These are phyloP conservation scores for Drosophila sp. DNA, from an alignment of 1,140 invertebrate genomes.

Conservation along the genomic window DNA sequence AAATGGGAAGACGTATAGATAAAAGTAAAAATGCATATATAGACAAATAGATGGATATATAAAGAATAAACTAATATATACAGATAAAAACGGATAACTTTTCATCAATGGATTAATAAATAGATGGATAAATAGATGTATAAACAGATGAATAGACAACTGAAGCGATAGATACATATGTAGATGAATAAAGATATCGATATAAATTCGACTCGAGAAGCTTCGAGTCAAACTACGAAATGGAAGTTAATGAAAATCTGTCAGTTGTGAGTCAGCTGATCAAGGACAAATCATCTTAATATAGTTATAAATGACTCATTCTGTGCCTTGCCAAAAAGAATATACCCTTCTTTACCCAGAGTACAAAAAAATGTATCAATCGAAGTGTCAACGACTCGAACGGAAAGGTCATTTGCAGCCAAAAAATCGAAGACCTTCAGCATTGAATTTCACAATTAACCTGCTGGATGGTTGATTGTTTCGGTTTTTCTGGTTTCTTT, in stretches of 20 bases:
- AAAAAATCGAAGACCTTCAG: conserved; percentile 52
- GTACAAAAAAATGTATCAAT: conserved; percentile 8
- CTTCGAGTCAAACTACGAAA: no score
- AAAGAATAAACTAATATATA: no score
- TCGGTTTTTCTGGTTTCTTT: conserved; percentile 7
- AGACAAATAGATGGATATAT: no score
- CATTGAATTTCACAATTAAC: conserved; percentile 64
- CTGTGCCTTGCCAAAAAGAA: neutral
- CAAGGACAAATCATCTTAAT: neutral
- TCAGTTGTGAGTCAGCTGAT: neutral
- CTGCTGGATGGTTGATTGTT: conserved; percentile 5
- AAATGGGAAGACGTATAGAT: no score
- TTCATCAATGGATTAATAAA: no score
- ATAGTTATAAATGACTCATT: neutral
- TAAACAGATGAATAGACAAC: no score
- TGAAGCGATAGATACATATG: no score
- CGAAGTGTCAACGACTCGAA: conserved; percentile 66
- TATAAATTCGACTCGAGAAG: no score
- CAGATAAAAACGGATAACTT: no score
- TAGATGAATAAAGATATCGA: no score
- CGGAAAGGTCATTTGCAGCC: conserved; percentile 59
- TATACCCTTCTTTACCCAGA: neutral
- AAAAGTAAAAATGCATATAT: no score
- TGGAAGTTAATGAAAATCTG: neutral
- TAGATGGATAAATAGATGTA: no score